A percentile compares a stretch with the other conserved stretches of the same genome.
phyloP scores from a whole-genome alignment of 1,140 invertebrate genomes.

The Drosophila hydei region DNA sequence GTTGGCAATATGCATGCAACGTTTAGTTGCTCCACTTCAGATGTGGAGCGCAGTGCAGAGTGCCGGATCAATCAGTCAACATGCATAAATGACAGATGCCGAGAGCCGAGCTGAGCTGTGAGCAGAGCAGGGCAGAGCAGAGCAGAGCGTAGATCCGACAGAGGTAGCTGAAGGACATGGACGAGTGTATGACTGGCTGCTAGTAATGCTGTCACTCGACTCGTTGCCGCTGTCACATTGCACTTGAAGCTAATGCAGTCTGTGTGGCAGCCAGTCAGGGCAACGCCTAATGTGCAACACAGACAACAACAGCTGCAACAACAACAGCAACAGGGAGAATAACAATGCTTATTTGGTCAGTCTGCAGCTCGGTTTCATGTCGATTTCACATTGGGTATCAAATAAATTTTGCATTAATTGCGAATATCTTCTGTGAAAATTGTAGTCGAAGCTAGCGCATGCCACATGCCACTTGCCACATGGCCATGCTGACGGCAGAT shows the following conservation, averaged over 20 bases:
- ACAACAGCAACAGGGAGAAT: conserved; percentile 9
- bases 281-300: conserved; percentile 19
- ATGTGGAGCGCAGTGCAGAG: conserved; percentile 14
- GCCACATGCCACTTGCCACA: conserved; percentile 2
- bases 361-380: conserved; percentile 28
- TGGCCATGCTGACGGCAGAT: not conserved
- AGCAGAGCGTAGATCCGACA: not conserved
- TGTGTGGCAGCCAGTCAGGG: conserved; percentile 20
- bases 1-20: conserved; percentile 39
- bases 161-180: not conserved
- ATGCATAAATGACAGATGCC: conserved; percentile 59
- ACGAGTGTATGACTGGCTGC: conserved; percentile 11
- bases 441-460: conserved; percentile 19
- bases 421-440: conserved; percentile 44
- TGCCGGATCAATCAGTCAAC: conserved; percentile 65
- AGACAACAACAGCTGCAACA: conserved; percentile 23
- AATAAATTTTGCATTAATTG: conserved; percentile 80
- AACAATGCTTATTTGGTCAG: conserved; percentile 37
- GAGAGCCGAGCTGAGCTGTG: conserved; percentile 8
- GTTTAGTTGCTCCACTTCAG: conserved; percentile 29
- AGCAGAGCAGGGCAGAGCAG: too few species aligned
- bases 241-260: conserved; percentile 68
- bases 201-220: conserved; percentile 40
- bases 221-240: conserved; percentile 63
- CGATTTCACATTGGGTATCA: conserved; percentile 51